These are phyloP conservation scores for Marcusenius ussheri DNA, from an alignment of 2,113 vertebrate species.

Conservation along the genomic window DNA sequence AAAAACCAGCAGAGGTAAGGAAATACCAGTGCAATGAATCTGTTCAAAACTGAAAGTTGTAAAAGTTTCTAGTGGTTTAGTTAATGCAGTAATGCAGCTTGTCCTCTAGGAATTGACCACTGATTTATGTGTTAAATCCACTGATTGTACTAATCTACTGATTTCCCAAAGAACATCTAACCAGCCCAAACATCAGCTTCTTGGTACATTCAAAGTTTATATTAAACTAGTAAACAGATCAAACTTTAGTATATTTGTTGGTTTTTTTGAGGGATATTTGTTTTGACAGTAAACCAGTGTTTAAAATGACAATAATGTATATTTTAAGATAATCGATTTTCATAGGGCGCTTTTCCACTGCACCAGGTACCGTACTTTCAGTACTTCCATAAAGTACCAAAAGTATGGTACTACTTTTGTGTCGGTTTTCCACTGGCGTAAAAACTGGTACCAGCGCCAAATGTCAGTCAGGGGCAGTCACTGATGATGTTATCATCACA, in stretches of 20 bases:
- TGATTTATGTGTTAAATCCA: background rate
- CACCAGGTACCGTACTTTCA: too few species aligned
- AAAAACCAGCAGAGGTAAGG: slow-evolving; percentile 78
- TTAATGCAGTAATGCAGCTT: background rate
- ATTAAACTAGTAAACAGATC: background rate
- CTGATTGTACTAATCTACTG: background rate
- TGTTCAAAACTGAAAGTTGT: background rate
- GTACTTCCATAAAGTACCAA: too few species aligned
- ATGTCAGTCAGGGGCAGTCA: too few species aligned
- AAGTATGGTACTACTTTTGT: too few species aligned
- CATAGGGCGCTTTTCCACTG: background rate
- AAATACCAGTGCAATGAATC: background rate
- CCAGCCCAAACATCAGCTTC: background rate
- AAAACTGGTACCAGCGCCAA: too few species aligned
- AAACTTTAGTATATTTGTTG: background rate
- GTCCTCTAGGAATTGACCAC: background rate
- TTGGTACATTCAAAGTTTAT: background rate
- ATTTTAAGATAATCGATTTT: background rate
- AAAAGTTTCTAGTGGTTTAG: background rate
- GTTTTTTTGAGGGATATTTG: background rate
- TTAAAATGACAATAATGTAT: background rate
- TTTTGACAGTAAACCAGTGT: background rate
- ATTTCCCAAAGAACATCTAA: background rate
- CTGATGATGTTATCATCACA: too few species aligned
- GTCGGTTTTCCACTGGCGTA: too few species aligned